These are phyloP conservation scores for Melanostoma mellinum DNA, from an alignment of 2,888 invertebrate species.

Conservation along the genomic window DNA sequence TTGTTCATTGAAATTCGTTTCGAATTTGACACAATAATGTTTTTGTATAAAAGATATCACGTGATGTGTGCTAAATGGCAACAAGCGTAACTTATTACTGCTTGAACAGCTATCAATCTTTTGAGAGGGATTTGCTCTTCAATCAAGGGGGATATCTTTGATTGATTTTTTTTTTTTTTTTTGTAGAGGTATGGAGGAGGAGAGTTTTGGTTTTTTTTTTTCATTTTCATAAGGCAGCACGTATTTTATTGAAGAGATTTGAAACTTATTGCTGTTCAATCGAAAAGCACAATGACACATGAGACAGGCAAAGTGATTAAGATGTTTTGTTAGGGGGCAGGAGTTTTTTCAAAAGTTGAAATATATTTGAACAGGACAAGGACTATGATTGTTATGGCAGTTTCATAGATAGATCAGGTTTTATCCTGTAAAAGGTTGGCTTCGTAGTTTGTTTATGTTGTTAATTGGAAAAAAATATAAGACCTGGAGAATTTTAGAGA, in stretches of 20 bases:
- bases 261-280: conserved; percentile 39
- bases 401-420: too few relatives aligned
- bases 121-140: conserved; percentile 52
- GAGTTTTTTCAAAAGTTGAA: conserved; percentile 3
- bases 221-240: conserved; percentile 20
- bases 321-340: conserved; percentile 2
- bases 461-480: too few relatives aligned
- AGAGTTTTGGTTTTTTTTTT: not conserved
- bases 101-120: conserved; percentile 62
- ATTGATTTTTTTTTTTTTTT: conserved; percentile 1
- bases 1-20: conserved; percentile 16
- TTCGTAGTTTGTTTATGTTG: too few relatives aligned
- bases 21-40: conserved; percentile 8
- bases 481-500: too few relatives aligned
- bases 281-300: conserved; percentile 31
- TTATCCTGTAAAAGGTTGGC: too few relatives aligned
- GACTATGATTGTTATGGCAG: too few relatives aligned
- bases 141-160: conserved; percentile 48
- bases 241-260: conserved; percentile 51
- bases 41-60: conserved; percentile 9
- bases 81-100: conserved; percentile 51
- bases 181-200: not conserved
- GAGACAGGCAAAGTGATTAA: conserved; percentile 40
- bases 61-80: conserved; percentile 13
- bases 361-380: too few relatives aligned